Evolutionary conservation across 64 coral and sea anemone species (phyloP).

Genomic region (Astreopora myriophthalma): DNA sequence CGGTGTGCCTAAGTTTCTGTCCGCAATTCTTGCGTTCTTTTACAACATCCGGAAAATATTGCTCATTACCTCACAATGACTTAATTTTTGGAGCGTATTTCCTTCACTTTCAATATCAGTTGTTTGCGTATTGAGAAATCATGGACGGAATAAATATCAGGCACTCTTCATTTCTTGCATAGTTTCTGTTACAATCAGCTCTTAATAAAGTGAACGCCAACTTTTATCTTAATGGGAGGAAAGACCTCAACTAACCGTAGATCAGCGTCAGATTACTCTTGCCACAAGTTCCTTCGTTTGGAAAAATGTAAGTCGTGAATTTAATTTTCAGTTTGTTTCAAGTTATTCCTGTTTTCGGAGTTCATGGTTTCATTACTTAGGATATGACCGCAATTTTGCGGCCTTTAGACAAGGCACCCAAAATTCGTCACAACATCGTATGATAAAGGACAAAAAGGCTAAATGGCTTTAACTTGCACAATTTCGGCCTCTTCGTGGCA

Average conservation of each 20-base stretch:
- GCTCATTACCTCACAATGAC: slow-evolving; percentile 24
- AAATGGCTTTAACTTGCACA: too few species aligned
- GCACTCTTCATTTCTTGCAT: background rate
- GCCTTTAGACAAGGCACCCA: too few species aligned
- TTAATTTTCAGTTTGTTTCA: slow-evolving; percentile 1
- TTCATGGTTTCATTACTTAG: background rate
- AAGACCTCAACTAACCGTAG: background rate
- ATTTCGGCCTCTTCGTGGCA: too few species aligned
- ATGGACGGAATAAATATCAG: slow-evolving; percentile 17
- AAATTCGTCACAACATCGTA: too few species aligned
- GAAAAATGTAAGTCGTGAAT: slow-evolving; percentile 22
- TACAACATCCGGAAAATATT: slow-evolving; percentile 1
- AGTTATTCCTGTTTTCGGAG: background rate
- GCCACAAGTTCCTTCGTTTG: background rate
- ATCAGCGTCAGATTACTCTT: background rate
- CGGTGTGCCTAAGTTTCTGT: background rate
- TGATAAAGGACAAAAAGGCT: too few species aligned
- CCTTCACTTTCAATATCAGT: slow-evolving; percentile 37
- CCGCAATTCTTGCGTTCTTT: background rate
- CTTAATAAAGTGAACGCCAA: background rate
- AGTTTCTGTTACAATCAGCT: background rate
- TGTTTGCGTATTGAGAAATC: slow-evolving; percentile 6
- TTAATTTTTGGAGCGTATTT: slow-evolving; percentile 15
- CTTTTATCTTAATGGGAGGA: background rate
- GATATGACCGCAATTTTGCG: too few species aligned